Evolutionary conservation across 2,797 vertebrate species (phyloP).

Genomic region (Spatula versicolor): DNA sequence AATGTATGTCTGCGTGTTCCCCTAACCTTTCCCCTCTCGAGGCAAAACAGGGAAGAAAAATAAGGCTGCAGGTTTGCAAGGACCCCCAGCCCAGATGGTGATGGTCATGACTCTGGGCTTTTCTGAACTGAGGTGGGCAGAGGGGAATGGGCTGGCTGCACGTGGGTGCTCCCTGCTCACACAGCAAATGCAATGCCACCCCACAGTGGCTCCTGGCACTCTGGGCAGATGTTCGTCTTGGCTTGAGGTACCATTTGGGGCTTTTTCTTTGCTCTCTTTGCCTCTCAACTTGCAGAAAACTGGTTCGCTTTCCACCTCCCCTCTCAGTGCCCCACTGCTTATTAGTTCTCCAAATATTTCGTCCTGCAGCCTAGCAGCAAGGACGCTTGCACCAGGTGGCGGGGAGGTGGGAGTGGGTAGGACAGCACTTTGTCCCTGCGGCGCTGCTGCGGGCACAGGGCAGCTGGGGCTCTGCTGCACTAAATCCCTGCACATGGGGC

Average conservation of each 20-base stretch:
- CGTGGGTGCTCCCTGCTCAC: neutral
- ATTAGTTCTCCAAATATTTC: conserved; percentile 56
- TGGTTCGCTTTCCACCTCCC: conserved; percentile 15
- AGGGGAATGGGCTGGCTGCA: neutral
- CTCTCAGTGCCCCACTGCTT: conserved; percentile 48
- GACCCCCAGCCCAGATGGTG: neutral
- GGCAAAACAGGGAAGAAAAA: neutral
- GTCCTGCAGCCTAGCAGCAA: neutral
- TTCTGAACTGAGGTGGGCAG: neutral
- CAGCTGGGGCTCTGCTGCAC: neutral
- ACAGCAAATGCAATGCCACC: neutral
- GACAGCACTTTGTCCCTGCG: neutral
- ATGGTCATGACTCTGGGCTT: neutral
- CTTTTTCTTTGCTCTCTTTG: neutral
- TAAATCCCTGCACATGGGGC: neutral
- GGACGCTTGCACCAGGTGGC: neutral
- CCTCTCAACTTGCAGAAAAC: neutral
- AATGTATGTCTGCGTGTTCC: neutral
- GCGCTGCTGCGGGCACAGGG: neutral
- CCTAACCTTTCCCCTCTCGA: neutral
- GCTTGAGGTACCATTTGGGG: neutral
- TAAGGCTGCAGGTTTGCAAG: neutral
- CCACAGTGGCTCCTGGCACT: rapidly evolving
- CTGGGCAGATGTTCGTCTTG: neutral
- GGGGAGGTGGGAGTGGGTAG: neutral